Percentiles rank a stretch among this genome's conserved stretches.
phyloP scores from a whole-genome alignment of 2,797 vertebrate genomes.

The Neosalanx taihuensis region DNA sequence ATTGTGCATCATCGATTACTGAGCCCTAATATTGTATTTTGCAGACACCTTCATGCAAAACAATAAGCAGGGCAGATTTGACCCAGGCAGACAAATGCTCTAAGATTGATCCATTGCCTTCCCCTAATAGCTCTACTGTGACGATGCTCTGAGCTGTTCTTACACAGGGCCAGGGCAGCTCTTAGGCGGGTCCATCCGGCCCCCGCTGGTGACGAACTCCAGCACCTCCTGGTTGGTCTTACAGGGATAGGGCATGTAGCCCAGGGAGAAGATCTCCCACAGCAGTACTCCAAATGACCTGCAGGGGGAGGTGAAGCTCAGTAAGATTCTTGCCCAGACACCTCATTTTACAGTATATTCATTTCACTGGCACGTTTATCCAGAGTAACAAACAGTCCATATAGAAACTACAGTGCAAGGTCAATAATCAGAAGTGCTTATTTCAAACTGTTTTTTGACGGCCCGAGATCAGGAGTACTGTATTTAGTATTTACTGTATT shows the following conservation, averaged over 20 bases:
- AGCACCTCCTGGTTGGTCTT: conserved; percentile 92
- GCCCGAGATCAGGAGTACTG: background rate
- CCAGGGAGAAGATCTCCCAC: conserved; percentile 94
- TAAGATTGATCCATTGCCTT: too few relatives aligned
- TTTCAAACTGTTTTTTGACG: too few relatives aligned
- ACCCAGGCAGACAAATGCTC: too few relatives aligned
- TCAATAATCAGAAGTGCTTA: too few relatives aligned
- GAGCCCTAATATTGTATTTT: too few relatives aligned
- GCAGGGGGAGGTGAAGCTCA: conserved; percentile 59
- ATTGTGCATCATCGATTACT: background rate
- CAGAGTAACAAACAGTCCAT: too few relatives aligned
- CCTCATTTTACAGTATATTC: too few relatives aligned
- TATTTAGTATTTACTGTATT: background rate
- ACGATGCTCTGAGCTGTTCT: conserved; percentile 50
- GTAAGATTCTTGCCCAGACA: too few relatives aligned
- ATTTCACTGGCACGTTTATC: too few relatives aligned
- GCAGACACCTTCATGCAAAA: too few relatives aligned
- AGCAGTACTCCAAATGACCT: conserved; percentile 96
- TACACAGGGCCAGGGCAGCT: conserved; percentile 90
- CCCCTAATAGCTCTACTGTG: background rate
- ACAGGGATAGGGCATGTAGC: conserved; percentile 92
- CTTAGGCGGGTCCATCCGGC: conserved; percentile 89
- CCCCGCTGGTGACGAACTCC: conserved; percentile 88
- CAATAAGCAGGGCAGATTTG: too few relatives aligned
- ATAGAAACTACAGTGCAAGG: too few relatives aligned